A percentile compares a stretch with the other conserved stretches of the same genome.
phyloP scores from a whole-genome alignment of 1,140 invertebrate species.

The Ectropis grisescens region DNA sequence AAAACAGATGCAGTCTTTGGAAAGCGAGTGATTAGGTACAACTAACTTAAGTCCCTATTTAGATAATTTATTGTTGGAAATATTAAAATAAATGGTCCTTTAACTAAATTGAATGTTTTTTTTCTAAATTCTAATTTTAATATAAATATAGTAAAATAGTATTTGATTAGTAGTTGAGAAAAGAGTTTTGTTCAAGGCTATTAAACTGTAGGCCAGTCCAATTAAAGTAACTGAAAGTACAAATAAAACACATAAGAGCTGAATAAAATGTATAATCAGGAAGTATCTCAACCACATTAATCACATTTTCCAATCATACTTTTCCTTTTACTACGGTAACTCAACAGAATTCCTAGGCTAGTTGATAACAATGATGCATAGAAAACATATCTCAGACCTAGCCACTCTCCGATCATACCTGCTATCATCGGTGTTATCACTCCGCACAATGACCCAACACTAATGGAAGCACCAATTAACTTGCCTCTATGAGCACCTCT shows the following conservation, averaged over 20 bases:
- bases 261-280: no score
- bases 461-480: conserved; percentile 71
- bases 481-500: conserved; percentile 65
- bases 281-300: no score
- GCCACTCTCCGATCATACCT: conserved; percentile 60
- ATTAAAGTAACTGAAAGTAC: no score
- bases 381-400: conserved; percentile 53
- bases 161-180: no score
- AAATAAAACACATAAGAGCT: no score
- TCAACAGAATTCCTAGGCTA: conserved; percentile 32
- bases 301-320: conserved; percentile 31
- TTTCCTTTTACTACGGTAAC: conserved; percentile 36
- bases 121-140: no score
- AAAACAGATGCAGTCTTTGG: conserved; percentile 49
- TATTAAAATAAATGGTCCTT: conserved; percentile 1
- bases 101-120: no score
- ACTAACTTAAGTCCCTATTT: no score
- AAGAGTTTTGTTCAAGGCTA: no score
- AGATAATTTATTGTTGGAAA: no score
- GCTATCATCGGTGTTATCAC: conserved; percentile 67
- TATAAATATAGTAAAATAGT: no score
- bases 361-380: conserved; percentile 50
- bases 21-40: conserved; percentile 27
- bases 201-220: no score
- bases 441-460: conserved; percentile 68